These are phyloP conservation scores for Ichneumoninae sp. DNA, from an alignment of 2,888 invertebrate genomes.

Conservation along the genomic window DNA sequence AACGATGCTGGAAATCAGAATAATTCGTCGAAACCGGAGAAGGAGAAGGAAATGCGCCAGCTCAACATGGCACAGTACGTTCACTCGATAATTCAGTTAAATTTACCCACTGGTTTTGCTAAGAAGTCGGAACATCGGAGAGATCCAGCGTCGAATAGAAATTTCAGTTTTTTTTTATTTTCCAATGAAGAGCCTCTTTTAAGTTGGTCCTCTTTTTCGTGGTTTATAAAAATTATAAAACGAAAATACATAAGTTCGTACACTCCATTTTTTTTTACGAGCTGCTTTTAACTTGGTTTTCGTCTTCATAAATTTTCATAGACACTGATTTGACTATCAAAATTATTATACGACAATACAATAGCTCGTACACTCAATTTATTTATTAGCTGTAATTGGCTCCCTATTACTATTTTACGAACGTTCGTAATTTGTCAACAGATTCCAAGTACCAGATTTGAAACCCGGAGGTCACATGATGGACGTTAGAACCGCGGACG, in stretches of 20 bases:
- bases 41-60: slow-evolving; percentile 81
- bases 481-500: slow-evolving; percentile 89
- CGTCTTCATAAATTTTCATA: background rate
- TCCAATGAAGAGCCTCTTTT: background rate
- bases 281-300: background rate
- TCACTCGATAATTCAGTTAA: background rate
- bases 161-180: background rate
- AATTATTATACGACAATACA: background rate
- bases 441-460: slow-evolving; percentile 84
- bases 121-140: background rate
- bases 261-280: background rate
- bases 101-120: background rate
- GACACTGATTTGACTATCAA: background rate
- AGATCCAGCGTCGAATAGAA: background rate
- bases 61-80: slow-evolving; percentile 82
- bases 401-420: too few relatives aligned
- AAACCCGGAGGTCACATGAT: slow-evolving; percentile 85
- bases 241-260: background rate
- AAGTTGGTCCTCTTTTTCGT: background rate
- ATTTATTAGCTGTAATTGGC: background rate
- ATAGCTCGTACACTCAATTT: background rate
- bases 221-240: background rate
- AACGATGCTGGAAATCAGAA: slow-evolving; percentile 77
- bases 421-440: slow-evolving; percentile 67
- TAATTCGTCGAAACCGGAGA: slow-evolving; percentile 78